phyloP scores from a whole-genome alignment of 2,113 vertebrate species.

The Danio rerio region DNA sequence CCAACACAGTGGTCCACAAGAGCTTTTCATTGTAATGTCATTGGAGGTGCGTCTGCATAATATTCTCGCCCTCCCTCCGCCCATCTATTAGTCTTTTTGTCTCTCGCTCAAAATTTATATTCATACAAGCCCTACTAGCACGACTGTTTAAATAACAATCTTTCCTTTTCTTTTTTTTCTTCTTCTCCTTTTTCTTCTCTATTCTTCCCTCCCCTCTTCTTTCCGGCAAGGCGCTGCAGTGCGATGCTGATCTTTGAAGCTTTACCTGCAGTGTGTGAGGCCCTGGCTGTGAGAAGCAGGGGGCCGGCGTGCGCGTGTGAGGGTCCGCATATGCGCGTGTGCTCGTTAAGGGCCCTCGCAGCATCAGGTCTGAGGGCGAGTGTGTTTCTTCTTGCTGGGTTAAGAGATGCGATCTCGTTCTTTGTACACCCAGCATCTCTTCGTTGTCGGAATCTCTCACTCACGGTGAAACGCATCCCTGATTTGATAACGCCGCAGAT shows the following conservation, averaged over 20 bases:
- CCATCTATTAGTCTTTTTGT: slow-evolving; percentile 49
- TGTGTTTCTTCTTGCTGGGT: slow-evolving; percentile 32
- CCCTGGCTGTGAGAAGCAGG: slow-evolving; percentile 42
- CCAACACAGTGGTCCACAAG: slow-evolving; percentile 21
- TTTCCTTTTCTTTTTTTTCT: neutral
- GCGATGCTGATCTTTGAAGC: slow-evolving; percentile 47
- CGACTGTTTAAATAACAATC: slow-evolving; percentile 58
- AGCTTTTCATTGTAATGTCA: slow-evolving; percentile 38
- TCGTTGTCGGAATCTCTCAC: slow-evolving; percentile 5
- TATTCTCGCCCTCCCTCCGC: slow-evolving; percentile 28
- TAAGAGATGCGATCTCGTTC: slow-evolving; percentile 26
- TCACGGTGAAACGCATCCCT: slow-evolving; percentile 12
- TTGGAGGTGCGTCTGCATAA: slow-evolving; percentile 42
- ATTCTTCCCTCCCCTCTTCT: slow-evolving; percentile 21
- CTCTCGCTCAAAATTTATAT: slow-evolving; percentile 48
- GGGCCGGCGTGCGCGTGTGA: slow-evolving; percentile 23
- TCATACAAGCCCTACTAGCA: slow-evolving; percentile 40
- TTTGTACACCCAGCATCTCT: neutral
- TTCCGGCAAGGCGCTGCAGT: slow-evolving; percentile 23
- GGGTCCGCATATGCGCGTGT: slow-evolving; percentile 36
- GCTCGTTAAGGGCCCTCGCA: slow-evolving; percentile 49
- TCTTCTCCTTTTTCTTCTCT: neutral
- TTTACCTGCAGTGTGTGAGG: slow-evolving; percentile 56
- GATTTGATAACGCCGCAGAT: slow-evolving; percentile 27
- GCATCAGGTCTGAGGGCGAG: slow-evolving; percentile 39